Percentiles rank a stretch among this genome's conserved stretches.
Evolutionary conservation across 2,113 vertebrate genomes (phyloP).

Genomic region (Scytalopus superciliaris): DNA sequence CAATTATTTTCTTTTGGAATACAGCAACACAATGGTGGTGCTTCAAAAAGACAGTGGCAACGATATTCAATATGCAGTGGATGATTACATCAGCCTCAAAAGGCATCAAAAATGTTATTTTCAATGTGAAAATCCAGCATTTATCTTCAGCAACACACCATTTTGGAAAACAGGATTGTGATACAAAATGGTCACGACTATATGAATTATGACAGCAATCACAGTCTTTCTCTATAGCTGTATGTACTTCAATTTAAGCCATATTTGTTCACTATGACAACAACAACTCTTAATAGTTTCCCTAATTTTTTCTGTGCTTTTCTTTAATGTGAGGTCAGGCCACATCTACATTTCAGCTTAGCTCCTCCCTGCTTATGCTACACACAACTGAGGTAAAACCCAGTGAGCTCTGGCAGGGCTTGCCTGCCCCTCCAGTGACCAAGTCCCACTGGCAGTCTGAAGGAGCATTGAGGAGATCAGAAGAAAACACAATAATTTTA

Average conservation of each 20-base stretch:
- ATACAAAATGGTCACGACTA: neutral
- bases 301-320: neutral
- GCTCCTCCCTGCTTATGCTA: neutral
- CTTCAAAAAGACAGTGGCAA: neutral
- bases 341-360: neutral
- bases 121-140: neutral
- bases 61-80: neutral
- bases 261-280: neutral
- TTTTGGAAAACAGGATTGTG: neutral
- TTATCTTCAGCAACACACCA: neutral
- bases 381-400: neutral
- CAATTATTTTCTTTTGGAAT: neutral
- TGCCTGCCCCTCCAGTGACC: neutral
- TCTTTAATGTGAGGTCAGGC: neutral
- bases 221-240: fast-evolving
- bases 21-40: neutral
- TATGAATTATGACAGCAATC: neutral
- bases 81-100: neutral
- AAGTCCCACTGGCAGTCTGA: neutral
- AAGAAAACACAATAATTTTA: neutral
- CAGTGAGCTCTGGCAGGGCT: neutral
- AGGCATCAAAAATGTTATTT: neutral
- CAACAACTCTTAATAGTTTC: neutral
- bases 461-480: neutral
- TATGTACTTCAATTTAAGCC: neutral